Evolutionary conservation across 2,113 vertebrate genomes (phyloP), one percentile per base, ranked within the genome.

Genomic region (Macquaria australasica): DNA sequence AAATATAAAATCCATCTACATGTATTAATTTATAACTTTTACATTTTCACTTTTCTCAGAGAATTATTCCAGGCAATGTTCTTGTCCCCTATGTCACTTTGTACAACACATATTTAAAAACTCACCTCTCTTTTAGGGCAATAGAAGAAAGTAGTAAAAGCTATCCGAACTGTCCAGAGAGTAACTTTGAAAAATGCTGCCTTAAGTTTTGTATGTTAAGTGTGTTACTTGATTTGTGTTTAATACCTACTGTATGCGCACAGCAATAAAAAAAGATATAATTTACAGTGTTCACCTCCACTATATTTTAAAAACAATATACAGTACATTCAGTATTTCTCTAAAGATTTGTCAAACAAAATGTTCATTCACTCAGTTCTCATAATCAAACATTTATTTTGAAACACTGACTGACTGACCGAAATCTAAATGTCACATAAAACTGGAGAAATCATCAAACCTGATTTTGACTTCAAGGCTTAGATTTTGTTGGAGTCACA

Each of bases 261-360:
- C 64, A 84, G 76, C 45, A 88, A 84, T 86, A 86, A 89, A 87
- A 86, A 64, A 67, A 73, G 51, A 77, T 43, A 1, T 37, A 50
- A 50, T 39, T 41, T 1, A 39, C 21, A 78, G 9, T 14, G 1
- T 83, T 56, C 23, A 16, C 8, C 0, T 79, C 15, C 23, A 2
- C 7, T 68, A 16, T 66, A 59, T 81, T 80, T 75, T n/a, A 48
- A 74, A 75, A 87, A 78, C 62, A 51, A 50, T 31, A 23, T 39
- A 37, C 28, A 73, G 55, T 8, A 25, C 18, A 51, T 72, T 70
- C 23, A 43, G 15, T 43, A 63, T 71, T 53, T 66, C 14, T 59
- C 8, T 15, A 28, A 50, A 23, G 41, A 28, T 55, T 37, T 28
- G 4, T 53, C 50, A 31, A 77, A 66, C 45, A 50, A 34, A 21